Evolutionary conservation across 2,113 vertebrate species (phyloP), one percentile per base, ranked within the genome.

Genomic region (Ceyx melanurus): DNA sequence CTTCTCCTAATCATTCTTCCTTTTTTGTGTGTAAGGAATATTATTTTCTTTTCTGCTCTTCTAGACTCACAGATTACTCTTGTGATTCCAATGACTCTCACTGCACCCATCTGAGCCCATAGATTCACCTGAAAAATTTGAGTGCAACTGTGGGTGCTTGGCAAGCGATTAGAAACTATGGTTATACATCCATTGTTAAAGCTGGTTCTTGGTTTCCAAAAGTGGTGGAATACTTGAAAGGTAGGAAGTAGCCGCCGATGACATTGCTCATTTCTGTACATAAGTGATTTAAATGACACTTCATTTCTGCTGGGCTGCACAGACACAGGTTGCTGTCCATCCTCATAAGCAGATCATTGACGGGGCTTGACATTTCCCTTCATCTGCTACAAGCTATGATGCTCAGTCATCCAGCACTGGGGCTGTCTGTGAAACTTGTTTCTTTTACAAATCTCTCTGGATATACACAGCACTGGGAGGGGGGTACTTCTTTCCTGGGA

Each of bases 261-360:
- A 23, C 21, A 68, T 68, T 81, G 48, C 48, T 90, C 35, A 45
- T 93, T 83, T 86, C 61, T 82, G 50, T 77, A 67, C 28, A 20
- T 31, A 71, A 78, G 48, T 37, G 26, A 88, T 90, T 93, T 90
- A 88, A 96, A 86, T 75, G 56, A 37, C 65, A 48, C 21, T 77
- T 89, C 15, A 45, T 83, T 95, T 93, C 86, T 95, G 43, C 73
- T 84, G 73, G 35, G 70, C 65, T 92, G 92, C 76, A 79, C 80
- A 93, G 73, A 60, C 60, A 75, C 66, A 79, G 75, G 43, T 85
- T 91, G 61, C 74, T 89, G 93, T 89, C 89, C 79, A 23, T 91
- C 71, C 82, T 92, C 57, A 93, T 78, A 93, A 90, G 48, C 29
- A 78, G 80, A 91, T 26, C 62, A 71, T 33, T 90, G 82, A 78